Base-by-base conservation (phyloP, 37 sponge, comb jelly and placozoan species). In the Halisarca cf. caerulea region DNA sequence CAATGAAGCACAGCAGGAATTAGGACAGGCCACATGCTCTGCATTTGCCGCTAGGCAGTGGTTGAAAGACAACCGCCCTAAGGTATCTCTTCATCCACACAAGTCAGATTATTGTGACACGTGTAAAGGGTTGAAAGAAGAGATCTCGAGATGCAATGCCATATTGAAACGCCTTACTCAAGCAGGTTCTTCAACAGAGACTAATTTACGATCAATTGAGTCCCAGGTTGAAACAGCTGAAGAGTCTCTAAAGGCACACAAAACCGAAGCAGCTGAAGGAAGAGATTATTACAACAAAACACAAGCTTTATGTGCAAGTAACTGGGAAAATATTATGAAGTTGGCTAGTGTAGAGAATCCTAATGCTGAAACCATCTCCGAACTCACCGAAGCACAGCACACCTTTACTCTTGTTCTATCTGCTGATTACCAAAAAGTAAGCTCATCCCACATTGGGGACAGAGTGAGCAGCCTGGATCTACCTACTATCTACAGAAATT, bases 401-500 rank as follows among this genome's bases (percentile, higher is more conserved):
- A 77, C 28, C 0, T 86, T 86, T 33, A 66, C 71, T 4, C 25
- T 78, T 23, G 53, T 53, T 18, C 32, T 88, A 17, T 47, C 38
- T 33, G 83, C 66, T 25, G 88, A 88, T 36, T 88, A 64, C 40
- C 83, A 88, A 42, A 45, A 38, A 17, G 40, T 24, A 82, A 88
- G 57, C 78, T 88, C 15, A 77, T 88, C 43, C 88, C 88, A 44
- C 53, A 42, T 27, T 88, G 88, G 83, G 83, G 88, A 15, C 27
- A 32, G 20, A 60, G 66, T 33, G 75, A 57, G 11, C 88, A 87
- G 42, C 83, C 88, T 28, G 83, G 79, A 20, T 66, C 70, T 21
- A 78, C 89, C 45, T 88, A 88, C 66, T 83, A 83, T 62, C 47
- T 88, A 0, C 83, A 82, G 34, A 88, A 88, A 54, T 20, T 86